Percentiles rank a stretch among this genome's conserved stretches.
These are phyloP conservation scores for Cavia aperea DNA, from an alignment of 2,113 vertebrate species.

Conservation along the genomic window DNA sequence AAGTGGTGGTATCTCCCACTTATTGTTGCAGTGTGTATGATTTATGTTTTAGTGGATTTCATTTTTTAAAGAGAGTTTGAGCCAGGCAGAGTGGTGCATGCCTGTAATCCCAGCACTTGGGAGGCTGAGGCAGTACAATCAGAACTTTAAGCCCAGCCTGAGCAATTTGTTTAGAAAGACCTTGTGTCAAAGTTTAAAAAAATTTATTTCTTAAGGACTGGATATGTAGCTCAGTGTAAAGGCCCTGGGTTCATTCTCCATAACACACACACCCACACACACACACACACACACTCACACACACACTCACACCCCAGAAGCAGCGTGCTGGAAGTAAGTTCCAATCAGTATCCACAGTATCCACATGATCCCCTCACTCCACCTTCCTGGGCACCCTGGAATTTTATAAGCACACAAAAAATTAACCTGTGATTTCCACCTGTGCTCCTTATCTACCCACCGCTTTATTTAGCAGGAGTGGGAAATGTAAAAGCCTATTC, in stretches of 20 bases:
- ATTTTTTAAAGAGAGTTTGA: neutral
- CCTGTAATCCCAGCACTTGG: too few relatives aligned
- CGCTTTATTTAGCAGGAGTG: neutral
- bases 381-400: neutral
- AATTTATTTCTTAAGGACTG: neutral
- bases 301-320: neutral
- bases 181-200: neutral
- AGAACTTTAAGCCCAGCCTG: neutral
- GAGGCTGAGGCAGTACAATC: neutral
- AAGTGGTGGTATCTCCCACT: neutral
- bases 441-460: neutral
- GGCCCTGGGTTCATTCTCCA: neutral
- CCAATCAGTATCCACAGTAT: neutral
- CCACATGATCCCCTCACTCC: fast-evolving
- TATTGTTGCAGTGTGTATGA: too few relatives aligned
- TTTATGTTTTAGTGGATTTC: neutral
- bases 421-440: neutral
- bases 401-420: neutral
- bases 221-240: neutral
- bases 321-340: fast-evolving
- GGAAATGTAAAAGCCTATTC: neutral
- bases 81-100: too few relatives aligned
- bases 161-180: neutral
- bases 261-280: neutral
- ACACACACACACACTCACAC: neutral